phyloP scores from a whole-genome alignment of 2,888 invertebrate genomes.

The Helicoverpa assulta region DNA sequence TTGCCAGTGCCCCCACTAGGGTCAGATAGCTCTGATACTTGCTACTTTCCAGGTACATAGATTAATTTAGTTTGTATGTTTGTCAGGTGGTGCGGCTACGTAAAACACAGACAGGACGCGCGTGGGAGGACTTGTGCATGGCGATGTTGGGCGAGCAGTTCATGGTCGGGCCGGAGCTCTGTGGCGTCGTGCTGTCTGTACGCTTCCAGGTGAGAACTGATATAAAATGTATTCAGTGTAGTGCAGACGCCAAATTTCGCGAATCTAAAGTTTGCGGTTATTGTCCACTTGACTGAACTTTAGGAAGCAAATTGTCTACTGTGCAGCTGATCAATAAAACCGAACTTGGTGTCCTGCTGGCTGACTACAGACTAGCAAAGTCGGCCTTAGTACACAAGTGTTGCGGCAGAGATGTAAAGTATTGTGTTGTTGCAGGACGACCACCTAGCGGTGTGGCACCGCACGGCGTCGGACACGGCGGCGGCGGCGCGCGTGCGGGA shows the following conservation, averaged over 20 bases:
- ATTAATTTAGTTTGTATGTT: constrained; percentile 1
- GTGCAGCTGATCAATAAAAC: no score
- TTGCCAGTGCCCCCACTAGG: no score
- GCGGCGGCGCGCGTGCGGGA: constrained; percentile 98
- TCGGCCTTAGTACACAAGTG: not conserved
- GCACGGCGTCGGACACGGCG: constrained; percentile 96
- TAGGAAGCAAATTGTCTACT: no score
- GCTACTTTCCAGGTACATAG: no score
- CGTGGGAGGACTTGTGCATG: constrained; percentile 99
- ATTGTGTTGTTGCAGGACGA: constrained; percentile 93
- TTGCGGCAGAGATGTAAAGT: not conserved
- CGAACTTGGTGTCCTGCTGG: no score
- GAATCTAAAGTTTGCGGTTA: no score
- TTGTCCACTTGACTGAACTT: no score
- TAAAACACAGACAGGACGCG: constrained; percentile 98
- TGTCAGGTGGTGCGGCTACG: constrained; percentile 94
- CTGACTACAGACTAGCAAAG: no score
- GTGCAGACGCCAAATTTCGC: no score
- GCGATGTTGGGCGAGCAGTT: constrained; percentile 99
- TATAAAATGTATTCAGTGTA: not conserved
- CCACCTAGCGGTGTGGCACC: constrained; percentile 99
- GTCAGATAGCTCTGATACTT: no score
- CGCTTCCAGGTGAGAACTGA: constrained; percentile 93
- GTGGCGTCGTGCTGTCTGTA: constrained; percentile 98
- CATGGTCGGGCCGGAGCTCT: constrained; percentile 99